These are phyloP conservation scores for Melanotaenia maccullochi DNA, from an alignment of 2,797 vertebrate genomes.

Conservation along the genomic window DNA sequence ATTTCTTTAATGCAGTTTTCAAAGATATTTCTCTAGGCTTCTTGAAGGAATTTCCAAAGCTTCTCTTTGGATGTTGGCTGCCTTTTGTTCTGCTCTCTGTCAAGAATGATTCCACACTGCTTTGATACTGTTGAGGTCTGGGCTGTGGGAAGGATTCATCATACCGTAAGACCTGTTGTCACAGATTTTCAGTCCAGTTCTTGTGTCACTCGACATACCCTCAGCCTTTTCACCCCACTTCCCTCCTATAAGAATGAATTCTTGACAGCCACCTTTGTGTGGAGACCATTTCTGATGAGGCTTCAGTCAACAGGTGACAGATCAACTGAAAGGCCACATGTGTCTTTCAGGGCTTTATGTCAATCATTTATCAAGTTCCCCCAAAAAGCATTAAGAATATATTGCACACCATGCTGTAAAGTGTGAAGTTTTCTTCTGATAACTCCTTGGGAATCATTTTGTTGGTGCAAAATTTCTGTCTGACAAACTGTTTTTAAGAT, in stretches of 20 bases:
- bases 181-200: not conserved
- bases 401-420: not conserved
- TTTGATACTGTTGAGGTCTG: not conserved
- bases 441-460: not conserved
- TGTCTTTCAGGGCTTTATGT: too few species aligned
- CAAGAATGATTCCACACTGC: not conserved
- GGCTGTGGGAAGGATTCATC: not conserved
- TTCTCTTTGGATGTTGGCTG: not conserved
- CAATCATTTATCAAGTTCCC: not conserved
- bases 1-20: not conserved
- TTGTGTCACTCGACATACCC: not conserved
- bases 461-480: not conserved
- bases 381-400: too few species aligned
- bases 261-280: not conserved
- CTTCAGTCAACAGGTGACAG: too few species aligned
- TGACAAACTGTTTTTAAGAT: not conserved
- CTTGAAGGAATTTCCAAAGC: not conserved
- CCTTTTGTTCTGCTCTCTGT: not conserved
- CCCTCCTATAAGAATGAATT: not conserved
- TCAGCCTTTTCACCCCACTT: not conserved
- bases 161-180: not conserved
- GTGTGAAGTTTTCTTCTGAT: not conserved
- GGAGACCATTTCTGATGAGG: not conserved
- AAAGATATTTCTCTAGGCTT: not conserved
- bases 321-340: too few species aligned